These are phyloP conservation scores for Heliocidaris erythrogramma DNA, from an alignment of 35 echinoderm and acorn worm genomes.

Conservation along the genomic window DNA sequence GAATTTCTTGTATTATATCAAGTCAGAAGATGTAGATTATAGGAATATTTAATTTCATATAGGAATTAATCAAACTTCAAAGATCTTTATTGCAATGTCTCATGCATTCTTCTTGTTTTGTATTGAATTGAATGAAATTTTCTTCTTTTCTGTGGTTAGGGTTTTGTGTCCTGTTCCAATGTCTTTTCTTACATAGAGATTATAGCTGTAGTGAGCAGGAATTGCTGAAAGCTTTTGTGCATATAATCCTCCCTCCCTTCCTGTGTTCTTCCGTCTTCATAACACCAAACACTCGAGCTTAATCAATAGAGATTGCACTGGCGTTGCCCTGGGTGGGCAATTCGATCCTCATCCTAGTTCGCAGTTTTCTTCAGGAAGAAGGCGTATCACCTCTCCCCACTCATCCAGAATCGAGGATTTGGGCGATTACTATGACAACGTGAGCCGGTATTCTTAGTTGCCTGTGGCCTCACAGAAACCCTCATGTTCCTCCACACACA, in stretches of 20 bases:
- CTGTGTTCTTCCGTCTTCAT: neutral
- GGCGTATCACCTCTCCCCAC: conserved; percentile 1
- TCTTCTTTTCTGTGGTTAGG: neutral
- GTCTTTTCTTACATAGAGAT: neutral
- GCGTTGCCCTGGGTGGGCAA: conserved; percentile 20
- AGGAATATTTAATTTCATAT: too few species aligned
- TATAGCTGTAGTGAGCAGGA: neutral
- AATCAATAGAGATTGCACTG: conserved; percentile 36
- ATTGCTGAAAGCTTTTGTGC: conserved; percentile 16
- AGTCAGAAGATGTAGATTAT: too few species aligned
- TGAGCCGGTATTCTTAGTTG: neutral
- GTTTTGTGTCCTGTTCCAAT: neutral
- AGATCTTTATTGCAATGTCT: too few species aligned
- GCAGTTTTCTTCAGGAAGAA: neutral
- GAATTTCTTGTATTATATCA: too few species aligned
- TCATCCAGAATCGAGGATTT: conserved; percentile 10
- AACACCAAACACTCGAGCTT: neutral
- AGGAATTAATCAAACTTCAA: too few species aligned
- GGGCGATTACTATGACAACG: conserved; percentile 15
- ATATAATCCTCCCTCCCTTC: conserved; percentile 13
- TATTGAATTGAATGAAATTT: neutral
- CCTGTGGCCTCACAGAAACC: neutral
- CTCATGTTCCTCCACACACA: neutral
- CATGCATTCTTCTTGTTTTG: neutral
- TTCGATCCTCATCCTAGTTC: conserved; percentile 29